Evolutionary conservation across 2,797 vertebrate species (phyloP), one percentile per base, ranked within the genome.

Genomic region (Hirundo rustica): DNA sequence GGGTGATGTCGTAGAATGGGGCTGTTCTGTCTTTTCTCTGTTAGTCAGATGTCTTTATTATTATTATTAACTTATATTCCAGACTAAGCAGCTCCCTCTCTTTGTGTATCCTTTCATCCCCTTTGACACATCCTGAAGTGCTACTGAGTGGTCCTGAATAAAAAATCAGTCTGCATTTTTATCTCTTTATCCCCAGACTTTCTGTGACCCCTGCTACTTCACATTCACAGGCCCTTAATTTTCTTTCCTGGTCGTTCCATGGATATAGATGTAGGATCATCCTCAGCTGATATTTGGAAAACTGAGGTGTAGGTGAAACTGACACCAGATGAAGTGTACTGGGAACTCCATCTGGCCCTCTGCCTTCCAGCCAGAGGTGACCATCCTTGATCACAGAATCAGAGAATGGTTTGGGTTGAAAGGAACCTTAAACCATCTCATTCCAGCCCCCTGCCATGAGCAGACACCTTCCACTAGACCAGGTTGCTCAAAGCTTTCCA

Each of bases 51-150:
- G 77, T 94, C 94, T 95, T 88, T 70, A 93, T 92, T 50, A 80
- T 73, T 87, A 48, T 61, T 92, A 92, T 86, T 94, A 88, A 94
- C n/a, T 95, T 94, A 38, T 86, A 86, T 86, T 78, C 70, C 62
- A 75, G 73, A 64, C 62, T 68, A 85, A 89, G 79, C 47, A 58
- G 36, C 86, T 96, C 55, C 23, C 40, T 89, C 22, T 47, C 36
- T 91, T 89, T 74, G 40, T 86, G 36, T 70, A 88, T 68, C 48
- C 44, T 86, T 93, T 91, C 32, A 65, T 61, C 11, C 16, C 16
- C n/a, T 83, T 92, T 92, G 73, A 68, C n/a, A 51, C 21, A 62
- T 76, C 70, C 70, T 80, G 57, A 85, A 89, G 68, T 80, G 82
- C 75, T 86, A 64, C 68, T 38, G 66, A 87, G 55, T 73, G 40